Percentiles rank a stretch among this genome's conserved stretches.
Evolutionary conservation across 92 coral and sea anemone genomes (phyloP).

Genomic region (Actinernus sp.): DNA sequence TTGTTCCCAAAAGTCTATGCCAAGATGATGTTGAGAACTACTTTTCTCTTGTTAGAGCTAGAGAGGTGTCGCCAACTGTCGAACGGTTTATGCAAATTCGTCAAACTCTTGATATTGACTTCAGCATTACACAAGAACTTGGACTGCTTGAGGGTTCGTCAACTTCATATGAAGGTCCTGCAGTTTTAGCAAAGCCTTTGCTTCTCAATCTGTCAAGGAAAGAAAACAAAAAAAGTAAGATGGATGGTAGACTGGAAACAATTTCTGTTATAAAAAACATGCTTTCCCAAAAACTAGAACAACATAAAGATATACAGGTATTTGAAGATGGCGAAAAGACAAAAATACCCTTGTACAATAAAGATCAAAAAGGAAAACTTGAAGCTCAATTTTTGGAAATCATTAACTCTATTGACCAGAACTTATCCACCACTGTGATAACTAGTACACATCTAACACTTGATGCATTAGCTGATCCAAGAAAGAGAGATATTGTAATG

Average conservation of each 20-base stretch:
- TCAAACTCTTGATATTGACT: constrained; percentile 14
- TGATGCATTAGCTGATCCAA: constrained; percentile 4
- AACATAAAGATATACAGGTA: not conserved
- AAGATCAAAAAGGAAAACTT: not conserved
- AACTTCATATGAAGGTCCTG: constrained; percentile 25
- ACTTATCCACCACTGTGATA: not conserved
- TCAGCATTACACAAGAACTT: constrained; percentile 13
- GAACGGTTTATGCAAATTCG: constrained; percentile 16
- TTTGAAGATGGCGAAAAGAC: too few species aligned
- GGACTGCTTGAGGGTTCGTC: constrained; percentile 20
- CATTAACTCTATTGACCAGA: constrained; percentile 1
- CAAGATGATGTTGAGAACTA: constrained; percentile 33
- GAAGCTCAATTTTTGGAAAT: constrained; percentile 4
- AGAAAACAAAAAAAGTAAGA: not conserved
- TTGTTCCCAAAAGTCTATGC: constrained; percentile 15
- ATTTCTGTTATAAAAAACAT: not conserved
- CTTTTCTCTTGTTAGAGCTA: constrained; percentile 14
- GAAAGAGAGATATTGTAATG: not conserved
- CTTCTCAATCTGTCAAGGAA: too few species aligned
- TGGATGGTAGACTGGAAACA: not conserved
- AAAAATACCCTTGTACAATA: too few species aligned
- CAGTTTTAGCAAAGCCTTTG: not conserved
- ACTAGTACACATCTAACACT: not conserved
- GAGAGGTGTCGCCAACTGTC: constrained; percentile 17
- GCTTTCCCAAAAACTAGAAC: not conserved